Evolutionary conservation across 2,888 invertebrate species (phyloP).

Genomic region (Orgyia antiqua): DNA sequence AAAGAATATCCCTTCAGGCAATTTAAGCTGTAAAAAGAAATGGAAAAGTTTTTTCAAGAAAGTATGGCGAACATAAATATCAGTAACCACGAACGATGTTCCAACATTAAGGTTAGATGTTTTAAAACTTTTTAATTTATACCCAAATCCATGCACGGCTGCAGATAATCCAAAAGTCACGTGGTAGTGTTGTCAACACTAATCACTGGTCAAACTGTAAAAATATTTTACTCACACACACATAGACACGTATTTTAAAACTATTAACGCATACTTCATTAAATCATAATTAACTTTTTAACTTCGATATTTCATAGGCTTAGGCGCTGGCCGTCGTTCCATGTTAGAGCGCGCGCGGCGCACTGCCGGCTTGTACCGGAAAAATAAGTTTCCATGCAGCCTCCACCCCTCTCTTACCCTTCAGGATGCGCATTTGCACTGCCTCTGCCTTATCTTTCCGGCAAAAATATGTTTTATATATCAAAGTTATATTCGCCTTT

Average conservation of each 20-base stretch:
- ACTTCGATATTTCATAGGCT: too few species aligned
- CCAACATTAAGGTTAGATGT: constrained; percentile 40
- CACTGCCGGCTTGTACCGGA: constrained; percentile 59
- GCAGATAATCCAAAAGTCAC: constrained; percentile 22
- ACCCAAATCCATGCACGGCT: constrained; percentile 28
- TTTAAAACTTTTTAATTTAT: constrained; percentile 42
- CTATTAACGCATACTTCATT: constrained; percentile 16
- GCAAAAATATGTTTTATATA: constrained; percentile 32
- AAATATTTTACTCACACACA: constrained; percentile 7
- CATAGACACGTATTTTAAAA: constrained; percentile 11
- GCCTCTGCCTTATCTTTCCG: constrained; percentile 41
- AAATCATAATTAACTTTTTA: too few species aligned
- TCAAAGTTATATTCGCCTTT: constrained; percentile 26
- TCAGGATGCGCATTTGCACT: constrained; percentile 66
- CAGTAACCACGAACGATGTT: constrained; percentile 58
- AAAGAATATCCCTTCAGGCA: constrained; percentile 48
- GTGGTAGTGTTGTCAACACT: constrained; percentile 7
- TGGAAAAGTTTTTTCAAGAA: constrained; percentile 51
- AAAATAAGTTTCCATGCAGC: constrained; percentile 61
- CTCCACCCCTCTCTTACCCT: constrained; percentile 42
- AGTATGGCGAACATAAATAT: constrained; percentile 65
- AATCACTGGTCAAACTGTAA: constrained; percentile 14
- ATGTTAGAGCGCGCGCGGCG: constrained; percentile 48
- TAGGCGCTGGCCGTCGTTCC: constrained; percentile 33
- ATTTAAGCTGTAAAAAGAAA: constrained; percentile 55